Evolutionary conservation across 2,113 vertebrate species (phyloP).

Genomic region (Passer montanus): DNA sequence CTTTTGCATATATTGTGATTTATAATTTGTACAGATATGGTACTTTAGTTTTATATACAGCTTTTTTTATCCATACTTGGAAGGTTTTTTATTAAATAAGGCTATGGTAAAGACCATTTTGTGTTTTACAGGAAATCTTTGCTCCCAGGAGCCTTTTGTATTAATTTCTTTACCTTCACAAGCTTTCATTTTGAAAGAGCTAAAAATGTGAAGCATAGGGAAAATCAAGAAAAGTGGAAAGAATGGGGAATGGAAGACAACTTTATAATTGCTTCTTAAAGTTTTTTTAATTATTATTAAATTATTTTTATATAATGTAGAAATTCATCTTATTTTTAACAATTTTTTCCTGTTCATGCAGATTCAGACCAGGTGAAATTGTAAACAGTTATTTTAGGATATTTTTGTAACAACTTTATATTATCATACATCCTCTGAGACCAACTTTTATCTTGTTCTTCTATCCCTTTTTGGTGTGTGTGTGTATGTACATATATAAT

Average conservation of each 20-base stretch:
- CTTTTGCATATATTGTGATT: neutral
- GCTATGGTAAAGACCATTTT: neutral
- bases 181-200: neutral
- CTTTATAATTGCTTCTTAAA: neutral
- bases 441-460: neutral
- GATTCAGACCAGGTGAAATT: neutral
- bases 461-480: neutral
- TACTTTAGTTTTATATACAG: neutral
- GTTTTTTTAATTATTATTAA: neutral
- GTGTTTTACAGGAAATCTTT: neutral
- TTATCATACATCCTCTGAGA: neutral
- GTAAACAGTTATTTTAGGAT: neutral
- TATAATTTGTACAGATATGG: neutral
- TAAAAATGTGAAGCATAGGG: neutral
- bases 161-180: neutral
- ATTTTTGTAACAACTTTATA: neutral
- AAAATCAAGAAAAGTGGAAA: neutral
- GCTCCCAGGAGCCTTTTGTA: neutral
- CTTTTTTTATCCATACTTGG: neutral
- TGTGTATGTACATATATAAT: neutral
- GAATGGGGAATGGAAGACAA: neutral
- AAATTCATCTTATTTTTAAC: neutral
- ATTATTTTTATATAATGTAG: neutral
- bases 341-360: neutral
- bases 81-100: neutral